Evolutionary conservation across 2,113 vertebrate species (phyloP), one percentile per base, ranked within the genome.

Genomic region (Hippotragus niger): DNA sequence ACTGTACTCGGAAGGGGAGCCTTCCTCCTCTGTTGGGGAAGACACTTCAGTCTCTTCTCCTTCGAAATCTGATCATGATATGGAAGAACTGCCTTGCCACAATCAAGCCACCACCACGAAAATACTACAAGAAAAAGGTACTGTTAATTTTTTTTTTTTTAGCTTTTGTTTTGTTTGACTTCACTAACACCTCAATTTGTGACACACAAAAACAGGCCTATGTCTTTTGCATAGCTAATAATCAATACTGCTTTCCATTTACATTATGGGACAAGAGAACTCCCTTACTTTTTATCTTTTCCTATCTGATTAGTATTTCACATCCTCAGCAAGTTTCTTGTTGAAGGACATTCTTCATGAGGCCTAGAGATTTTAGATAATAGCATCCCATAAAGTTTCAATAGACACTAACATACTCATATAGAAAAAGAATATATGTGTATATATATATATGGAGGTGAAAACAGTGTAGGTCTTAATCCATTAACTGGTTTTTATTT

Each of bases 51-150:
- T 98, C 91, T 99, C 98, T 55, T 98, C 97, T 97, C 98, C 94
- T 98, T 99, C 98, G 86, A 98, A 98, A 97, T 98, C 98, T 95
- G 98, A 98, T 40, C 98, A 98, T 53, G 99, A 98, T 94, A 90
- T 83, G 62, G 99, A 99, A 97, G 98, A 98, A 31, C 99, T 99
- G 96, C 98, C 99, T 92, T 98, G 98, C 98, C 98, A 98, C 98
- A 98, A 97, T 33, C 98, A 98, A 95, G 40, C 97, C 81, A 45
- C 97, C 96, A 98, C 83, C 93, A 98, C 94, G 97, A 98, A 90
- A 97, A 82, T 96, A 88, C 67, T 97, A 88, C 98, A 97, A 87
- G 94, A 98, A 78, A 98, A 99, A 99, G 99, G 99, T 99, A 99
- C 93, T 97, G 83, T 78, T 52, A 14, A 76, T 43, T 93, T 47